Conservation (phyloP, 1,140 invertebrate species). For the Leptopilina clavipes region DNA sequence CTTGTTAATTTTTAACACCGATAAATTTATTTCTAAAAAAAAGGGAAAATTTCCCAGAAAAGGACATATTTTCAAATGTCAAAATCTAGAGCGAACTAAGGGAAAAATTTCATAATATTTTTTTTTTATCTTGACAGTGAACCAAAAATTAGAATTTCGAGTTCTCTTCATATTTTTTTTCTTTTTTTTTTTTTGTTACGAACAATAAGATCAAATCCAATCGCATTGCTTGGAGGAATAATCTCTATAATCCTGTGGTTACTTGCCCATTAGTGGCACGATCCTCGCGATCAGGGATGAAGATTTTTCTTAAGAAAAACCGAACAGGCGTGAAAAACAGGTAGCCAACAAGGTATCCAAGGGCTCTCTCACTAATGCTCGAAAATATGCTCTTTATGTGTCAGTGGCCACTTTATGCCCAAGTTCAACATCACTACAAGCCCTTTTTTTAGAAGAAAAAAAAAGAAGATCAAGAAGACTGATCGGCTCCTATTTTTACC, state of each 20-base stretch:
- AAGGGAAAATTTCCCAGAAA: too few species aligned
- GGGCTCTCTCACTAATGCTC: slow-evolving; percentile 61
- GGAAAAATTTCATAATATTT: background rate
- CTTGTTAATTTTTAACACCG: too few species aligned
- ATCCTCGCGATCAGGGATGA: slow-evolving; percentile 59
- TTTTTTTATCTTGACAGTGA: background rate
- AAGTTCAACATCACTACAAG: slow-evolving; percentile 51
- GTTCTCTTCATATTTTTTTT: background rate
- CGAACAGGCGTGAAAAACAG: slow-evolving; percentile 70
- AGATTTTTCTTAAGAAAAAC: slow-evolving; percentile 60
- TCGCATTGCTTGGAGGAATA: slow-evolving; percentile 55
- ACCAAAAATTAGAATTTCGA: slow-evolving; percentile 1
- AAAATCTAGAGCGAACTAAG: too few species aligned
- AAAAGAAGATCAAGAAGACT: slow-evolving; percentile 41
- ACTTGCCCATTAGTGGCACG: slow-evolving; percentile 61
- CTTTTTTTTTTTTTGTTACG: slow-evolving; percentile 30
- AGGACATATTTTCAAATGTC: too few species aligned
- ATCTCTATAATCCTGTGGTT: slow-evolving; percentile 59
- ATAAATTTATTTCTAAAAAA: too few species aligned
- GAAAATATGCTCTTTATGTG: slow-evolving; percentile 74
- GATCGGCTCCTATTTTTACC: slow-evolving; percentile 44
- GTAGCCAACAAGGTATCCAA: slow-evolving; percentile 59
- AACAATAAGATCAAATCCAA: slow-evolving; percentile 59
- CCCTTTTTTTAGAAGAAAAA: slow-evolving; percentile 17
- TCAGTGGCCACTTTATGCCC: slow-evolving; percentile 71